Conservation (phyloP, 2,888 invertebrate species). For the Nymphalis urticae region DNA sequence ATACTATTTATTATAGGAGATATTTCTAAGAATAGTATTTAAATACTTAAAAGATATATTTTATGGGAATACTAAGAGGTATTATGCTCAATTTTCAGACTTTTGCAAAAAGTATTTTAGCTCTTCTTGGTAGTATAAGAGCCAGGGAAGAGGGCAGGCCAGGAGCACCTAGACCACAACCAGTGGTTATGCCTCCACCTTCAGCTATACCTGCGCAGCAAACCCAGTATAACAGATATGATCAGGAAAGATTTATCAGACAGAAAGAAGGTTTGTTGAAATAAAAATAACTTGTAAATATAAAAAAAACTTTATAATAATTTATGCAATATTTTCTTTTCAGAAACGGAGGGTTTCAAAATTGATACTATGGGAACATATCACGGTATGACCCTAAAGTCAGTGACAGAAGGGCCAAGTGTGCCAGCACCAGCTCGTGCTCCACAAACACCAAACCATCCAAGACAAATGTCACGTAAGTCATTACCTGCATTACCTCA, state of each 20-base stretch:
- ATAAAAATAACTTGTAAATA: not conserved
- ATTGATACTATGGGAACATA: slow-evolving; percentile 99
- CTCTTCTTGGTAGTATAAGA: slow-evolving; percentile 94
- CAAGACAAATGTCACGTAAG: slow-evolving; percentile 71
- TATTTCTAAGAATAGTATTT: not conserved
- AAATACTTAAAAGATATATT: too few species aligned
- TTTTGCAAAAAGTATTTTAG: slow-evolving; percentile 96
- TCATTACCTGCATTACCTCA: slow-evolving; percentile 23
- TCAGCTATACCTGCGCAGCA: slow-evolving; percentile 85
- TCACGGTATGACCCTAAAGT: slow-evolving; percentile 98
- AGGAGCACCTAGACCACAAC: slow-evolving; percentile 75
- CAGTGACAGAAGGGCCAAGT: slow-evolving; percentile 96
- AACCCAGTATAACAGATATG: slow-evolving; percentile 98
- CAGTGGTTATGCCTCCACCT: slow-evolving; percentile 83
- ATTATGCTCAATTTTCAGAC: slow-evolving; percentile 73
- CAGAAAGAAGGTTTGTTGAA: slow-evolving; percentile 89
- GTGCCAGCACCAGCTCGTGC: slow-evolving; percentile 81
- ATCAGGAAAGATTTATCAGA: slow-evolving; percentile 97
- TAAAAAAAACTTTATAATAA: not conserved
- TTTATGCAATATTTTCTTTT: slow-evolving; percentile 40
- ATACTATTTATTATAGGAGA: too few species aligned
- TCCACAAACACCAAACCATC: slow-evolving; percentile 72
- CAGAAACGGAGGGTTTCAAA: slow-evolving; percentile 98
- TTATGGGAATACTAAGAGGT: not conserved
- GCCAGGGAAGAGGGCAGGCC: slow-evolving; percentile 94